Evolutionary conservation across 2,797 vertebrate species (phyloP).

Genomic region (Sciurus carolinensis): DNA sequence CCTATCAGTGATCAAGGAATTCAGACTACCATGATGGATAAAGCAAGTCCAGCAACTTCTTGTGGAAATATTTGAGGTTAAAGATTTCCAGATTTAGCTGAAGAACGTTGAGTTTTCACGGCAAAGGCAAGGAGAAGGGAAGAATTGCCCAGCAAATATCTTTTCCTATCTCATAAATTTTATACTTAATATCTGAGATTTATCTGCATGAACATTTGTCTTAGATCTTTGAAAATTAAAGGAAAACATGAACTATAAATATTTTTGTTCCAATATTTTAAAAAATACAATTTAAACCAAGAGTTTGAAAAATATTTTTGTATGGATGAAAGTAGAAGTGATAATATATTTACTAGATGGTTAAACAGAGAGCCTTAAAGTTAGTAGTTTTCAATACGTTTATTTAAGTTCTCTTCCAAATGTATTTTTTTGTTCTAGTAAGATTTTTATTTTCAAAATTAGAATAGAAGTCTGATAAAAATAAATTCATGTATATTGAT

Average conservation of each 20-base stretch:
- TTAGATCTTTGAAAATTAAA: background rate
- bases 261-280: background rate
- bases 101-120: background rate
- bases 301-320: background rate
- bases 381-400: too few species aligned
- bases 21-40: background rate
- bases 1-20: background rate
- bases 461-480: background rate
- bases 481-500: background rate
- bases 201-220: background rate
- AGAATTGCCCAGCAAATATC: background rate
- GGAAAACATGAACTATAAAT: background rate
- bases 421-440: background rate
- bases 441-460: background rate
- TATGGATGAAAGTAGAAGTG: background rate
- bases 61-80: background rate
- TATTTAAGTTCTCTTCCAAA: conserved; percentile 7
- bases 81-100: background rate
- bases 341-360: background rate
- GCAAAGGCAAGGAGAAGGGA: background rate
- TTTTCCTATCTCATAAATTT: background rate
- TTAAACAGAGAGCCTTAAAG: background rate
- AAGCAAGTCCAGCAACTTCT: background rate
- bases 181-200: background rate
- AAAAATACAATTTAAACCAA: background rate